Conservation (phyloP, 2,888 invertebrate genomes). For the Pecten maximus region DNA sequence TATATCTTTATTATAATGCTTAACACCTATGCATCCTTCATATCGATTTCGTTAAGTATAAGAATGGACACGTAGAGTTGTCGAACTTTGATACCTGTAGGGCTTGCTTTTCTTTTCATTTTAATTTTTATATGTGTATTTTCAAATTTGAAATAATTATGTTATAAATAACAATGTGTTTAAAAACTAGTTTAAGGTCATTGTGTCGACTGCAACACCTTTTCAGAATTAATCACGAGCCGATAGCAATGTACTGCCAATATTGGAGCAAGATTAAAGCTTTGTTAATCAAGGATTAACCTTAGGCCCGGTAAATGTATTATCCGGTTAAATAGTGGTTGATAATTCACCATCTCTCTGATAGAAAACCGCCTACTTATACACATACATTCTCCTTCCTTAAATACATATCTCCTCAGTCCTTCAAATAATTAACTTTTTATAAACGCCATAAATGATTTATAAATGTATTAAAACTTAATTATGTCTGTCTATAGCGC, state of each 20-base stretch:
- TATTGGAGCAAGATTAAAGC: background rate
- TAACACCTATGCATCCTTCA: no score
- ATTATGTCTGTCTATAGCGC: background rate
- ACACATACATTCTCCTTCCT: background rate
- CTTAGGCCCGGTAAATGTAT: background rate
- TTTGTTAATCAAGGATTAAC: background rate
- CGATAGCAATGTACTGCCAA: background rate
- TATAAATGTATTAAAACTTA: background rate
- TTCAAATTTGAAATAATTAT: no score
- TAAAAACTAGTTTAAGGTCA: no score
- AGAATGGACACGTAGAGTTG: no score
- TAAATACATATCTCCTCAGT: background rate
- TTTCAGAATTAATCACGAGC: background rate
- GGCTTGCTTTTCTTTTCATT: no score
- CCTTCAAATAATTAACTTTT: background rate
- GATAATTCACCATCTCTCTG: background rate
- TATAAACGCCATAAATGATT: background rate
- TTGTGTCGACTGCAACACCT: background rate
- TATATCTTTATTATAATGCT: no score
- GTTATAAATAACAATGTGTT: no score
- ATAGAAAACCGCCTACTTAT: background rate
- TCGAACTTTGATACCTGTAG: no score
- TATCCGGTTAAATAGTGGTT: background rate
- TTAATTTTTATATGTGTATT: no score
- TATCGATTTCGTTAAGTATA: no score